Conservation (phyloP, 2,113 vertebrate genomes). For the Burhinus oedicnemus region DNA sequence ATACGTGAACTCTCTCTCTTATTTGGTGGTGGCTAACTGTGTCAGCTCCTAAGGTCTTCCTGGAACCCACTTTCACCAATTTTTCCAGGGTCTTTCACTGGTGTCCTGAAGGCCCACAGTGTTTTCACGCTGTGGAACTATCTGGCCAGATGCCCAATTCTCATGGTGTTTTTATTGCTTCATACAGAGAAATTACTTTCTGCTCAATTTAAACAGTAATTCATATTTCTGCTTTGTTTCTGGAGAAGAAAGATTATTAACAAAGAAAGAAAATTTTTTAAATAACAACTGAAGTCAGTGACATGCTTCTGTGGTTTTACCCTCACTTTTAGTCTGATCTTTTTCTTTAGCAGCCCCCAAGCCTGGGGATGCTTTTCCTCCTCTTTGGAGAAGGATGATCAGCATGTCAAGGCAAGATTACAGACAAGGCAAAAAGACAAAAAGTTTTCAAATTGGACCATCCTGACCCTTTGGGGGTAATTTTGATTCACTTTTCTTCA, state of each 20-base stretch:
- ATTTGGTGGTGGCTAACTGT: neutral
- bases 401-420: neutral
- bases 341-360: neutral
- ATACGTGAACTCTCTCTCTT: neutral
- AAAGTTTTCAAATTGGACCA: neutral
- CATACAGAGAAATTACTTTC: slow-evolving; percentile 60
- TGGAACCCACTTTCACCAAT: slow-evolving; percentile 63
- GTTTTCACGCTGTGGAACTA: slow-evolving; percentile 37
- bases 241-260: slow-evolving; percentile 7
- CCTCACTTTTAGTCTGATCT: neutral
- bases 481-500: neutral
- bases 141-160: neutral
- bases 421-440: neutral
- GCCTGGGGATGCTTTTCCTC: neutral
- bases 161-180: slow-evolving; percentile 65
- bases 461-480: neutral
- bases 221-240: neutral
- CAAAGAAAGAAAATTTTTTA: neutral
- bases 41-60: slow-evolving; percentile 18
- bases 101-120: slow-evolving; percentile 17
- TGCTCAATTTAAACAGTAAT: slow-evolving; percentile 64
- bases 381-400: neutral
- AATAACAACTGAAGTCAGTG: neutral
- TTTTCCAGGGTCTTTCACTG: slow-evolving; percentile 57
- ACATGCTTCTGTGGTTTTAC: neutral